These are phyloP conservation scores for Leptopilina myrica DNA, from an alignment of 2,888 invertebrate genomes.

Conservation along the genomic window DNA sequence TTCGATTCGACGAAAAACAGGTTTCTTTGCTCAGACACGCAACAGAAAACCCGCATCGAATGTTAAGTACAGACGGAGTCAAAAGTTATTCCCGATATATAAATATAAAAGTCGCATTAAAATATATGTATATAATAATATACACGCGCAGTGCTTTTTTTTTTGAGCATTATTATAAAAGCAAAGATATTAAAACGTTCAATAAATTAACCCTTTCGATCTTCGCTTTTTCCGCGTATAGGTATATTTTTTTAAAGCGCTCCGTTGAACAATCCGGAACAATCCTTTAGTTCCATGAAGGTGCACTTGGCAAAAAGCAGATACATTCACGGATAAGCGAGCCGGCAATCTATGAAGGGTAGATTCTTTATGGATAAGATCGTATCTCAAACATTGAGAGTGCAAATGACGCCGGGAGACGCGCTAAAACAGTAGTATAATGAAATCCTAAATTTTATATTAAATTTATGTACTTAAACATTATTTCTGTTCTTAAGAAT, in stretches of 20 bases:
- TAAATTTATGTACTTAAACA: not conserved
- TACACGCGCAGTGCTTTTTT: too few species aligned
- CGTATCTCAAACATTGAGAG: conserved; percentile 18
- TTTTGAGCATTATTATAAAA: too few species aligned
- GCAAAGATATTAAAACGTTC: not conserved
- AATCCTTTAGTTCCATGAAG: conserved; percentile 21
- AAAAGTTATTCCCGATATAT: conserved; percentile 47
- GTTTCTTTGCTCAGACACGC: conserved; percentile 52
- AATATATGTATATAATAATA: too few species aligned
- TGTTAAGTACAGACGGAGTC: conserved; percentile 51
- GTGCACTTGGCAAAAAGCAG: conserved; percentile 18
- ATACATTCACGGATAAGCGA: conserved; percentile 17
- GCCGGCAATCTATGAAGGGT: conserved; percentile 28
- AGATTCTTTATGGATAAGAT: conserved; percentile 19
- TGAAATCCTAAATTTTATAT: not conserved
- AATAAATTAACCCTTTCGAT: conserved; percentile 20
- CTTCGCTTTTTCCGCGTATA: conserved; percentile 13
- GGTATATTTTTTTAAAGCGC: conserved; percentile 8
- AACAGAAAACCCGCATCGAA: conserved; percentile 50
- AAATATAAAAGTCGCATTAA: too few species aligned
- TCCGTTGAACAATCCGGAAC: conserved; percentile 27
- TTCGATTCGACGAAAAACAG: conserved; percentile 57
- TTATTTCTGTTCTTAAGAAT: too few species aligned
- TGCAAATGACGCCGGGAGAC: conserved; percentile 27
- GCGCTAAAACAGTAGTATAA: conserved; percentile 28